These are phyloP conservation scores for Aplocera efformata DNA, from an alignment of 2,888 invertebrate genomes.

Conservation along the genomic window DNA sequence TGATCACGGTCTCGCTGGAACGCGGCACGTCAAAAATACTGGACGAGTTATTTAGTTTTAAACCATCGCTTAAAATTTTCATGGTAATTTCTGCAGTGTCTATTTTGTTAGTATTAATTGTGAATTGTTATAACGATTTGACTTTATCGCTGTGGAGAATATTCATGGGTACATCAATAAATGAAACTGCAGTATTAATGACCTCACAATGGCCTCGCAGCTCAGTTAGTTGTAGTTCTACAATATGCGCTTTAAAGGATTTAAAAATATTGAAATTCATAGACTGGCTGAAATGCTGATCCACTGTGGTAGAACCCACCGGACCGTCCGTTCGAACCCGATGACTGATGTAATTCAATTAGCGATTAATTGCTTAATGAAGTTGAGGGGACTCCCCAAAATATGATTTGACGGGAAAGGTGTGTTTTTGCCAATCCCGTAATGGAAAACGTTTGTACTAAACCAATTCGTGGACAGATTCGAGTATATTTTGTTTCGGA, in stretches of 20 bases:
- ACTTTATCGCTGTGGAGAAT: too few relatives aligned
- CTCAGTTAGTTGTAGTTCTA: too few relatives aligned
- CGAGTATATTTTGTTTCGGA: slow-evolving; percentile 10
- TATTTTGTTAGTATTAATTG: neutral
- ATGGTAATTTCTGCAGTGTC: slow-evolving; percentile 4
- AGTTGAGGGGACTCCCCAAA: slow-evolving; percentile 63
- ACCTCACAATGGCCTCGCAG: too few relatives aligned
- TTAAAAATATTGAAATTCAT: too few relatives aligned
- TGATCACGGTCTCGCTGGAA: slow-evolving; percentile 53
- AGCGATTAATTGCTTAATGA: slow-evolving; percentile 76
- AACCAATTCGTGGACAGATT: slow-evolving; percentile 22
- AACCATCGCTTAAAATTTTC: slow-evolving; percentile 1
- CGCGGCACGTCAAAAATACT: slow-evolving; percentile 30
- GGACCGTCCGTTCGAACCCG: slow-evolving; percentile 27
- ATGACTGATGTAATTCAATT: slow-evolving; percentile 76
- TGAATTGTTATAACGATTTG: too few relatives aligned
- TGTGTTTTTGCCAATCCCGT: slow-evolving; percentile 59
- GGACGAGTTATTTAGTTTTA: slow-evolving; percentile 15
- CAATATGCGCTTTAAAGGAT: too few relatives aligned
- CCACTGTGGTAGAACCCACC: slow-evolving; percentile 5
- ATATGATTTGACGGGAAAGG: slow-evolving; percentile 65
- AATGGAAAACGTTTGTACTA: slow-evolving; percentile 28
- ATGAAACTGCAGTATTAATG: too few relatives aligned
- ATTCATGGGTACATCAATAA: too few relatives aligned
- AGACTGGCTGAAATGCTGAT: neutral